Evolutionary conservation across 2,797 vertebrate species (phyloP).

Genomic region (Pygocentrus nattereri): DNA sequence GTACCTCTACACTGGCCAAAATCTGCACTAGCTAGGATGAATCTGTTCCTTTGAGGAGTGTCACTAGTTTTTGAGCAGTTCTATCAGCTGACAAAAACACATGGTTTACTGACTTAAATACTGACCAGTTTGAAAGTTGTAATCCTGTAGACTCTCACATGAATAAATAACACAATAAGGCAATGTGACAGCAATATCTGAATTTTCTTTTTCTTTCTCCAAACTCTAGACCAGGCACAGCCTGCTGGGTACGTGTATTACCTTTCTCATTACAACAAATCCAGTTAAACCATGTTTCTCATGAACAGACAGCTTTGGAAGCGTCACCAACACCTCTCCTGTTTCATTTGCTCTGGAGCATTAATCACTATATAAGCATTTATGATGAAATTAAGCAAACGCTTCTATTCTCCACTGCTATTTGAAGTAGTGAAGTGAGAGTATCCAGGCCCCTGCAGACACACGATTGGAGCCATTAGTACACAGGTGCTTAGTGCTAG

Average conservation of each 20-base stretch:
- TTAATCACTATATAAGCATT: slow-evolving; percentile 28
- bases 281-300: slow-evolving; percentile 21
- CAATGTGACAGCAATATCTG: slow-evolving; percentile 35
- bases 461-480: slow-evolving; percentile 63
- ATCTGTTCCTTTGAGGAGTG: slow-evolving; percentile 28
- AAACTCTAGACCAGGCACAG: slow-evolving; percentile 38
- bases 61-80: slow-evolving; percentile 39
- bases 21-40: slow-evolving; percentile 33
- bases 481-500: slow-evolving; percentile 66
- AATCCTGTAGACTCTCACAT: slow-evolving; percentile 23
- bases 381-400: slow-evolving; percentile 35
- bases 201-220: slow-evolving; percentile 5
- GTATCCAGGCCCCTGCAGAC: slow-evolving; percentile 59
- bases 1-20: slow-evolving; percentile 34
- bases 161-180: slow-evolving; percentile 49
- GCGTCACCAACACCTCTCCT: slow-evolving; percentile 8
- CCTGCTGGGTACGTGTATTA: slow-evolving; percentile 24
- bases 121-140: slow-evolving; percentile 40
- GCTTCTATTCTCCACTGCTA: slow-evolving; percentile 35
- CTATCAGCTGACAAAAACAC: slow-evolving; percentile 40
- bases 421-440: too few species aligned
- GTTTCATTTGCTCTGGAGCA: slow-evolving; percentile 3
- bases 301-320: slow-evolving; percentile 28
- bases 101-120: slow-evolving; percentile 46
- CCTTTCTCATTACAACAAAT: slow-evolving; percentile 31